These are phyloP conservation scores for Ursus arctos DNA, from an alignment of 2,113 vertebrate species.

Conservation along the genomic window DNA sequence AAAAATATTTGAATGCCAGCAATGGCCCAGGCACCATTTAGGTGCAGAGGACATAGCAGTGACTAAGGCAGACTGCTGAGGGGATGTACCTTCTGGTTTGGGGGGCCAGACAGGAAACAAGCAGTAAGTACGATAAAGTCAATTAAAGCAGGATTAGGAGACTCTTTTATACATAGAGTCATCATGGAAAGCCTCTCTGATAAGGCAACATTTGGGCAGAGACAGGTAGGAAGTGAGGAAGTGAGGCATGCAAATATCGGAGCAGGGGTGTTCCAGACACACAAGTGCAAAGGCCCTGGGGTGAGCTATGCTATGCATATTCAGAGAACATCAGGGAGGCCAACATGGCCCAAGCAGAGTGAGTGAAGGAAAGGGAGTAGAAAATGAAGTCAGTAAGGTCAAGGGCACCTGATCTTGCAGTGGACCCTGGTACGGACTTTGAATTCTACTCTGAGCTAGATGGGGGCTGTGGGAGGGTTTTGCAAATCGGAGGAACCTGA, in stretches of 20 bases:
- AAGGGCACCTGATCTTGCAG: fast-evolving
- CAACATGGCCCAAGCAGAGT: neutral
- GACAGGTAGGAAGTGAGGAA: no score
- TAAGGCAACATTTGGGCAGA: neutral
- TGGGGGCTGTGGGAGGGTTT: neutral
- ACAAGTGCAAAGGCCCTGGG: neutral
- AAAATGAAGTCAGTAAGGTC: neutral
- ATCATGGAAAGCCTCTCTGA: neutral
- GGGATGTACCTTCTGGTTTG: neutral
- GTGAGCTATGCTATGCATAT: neutral
- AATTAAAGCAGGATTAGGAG: neutral
- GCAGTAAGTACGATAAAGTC: no score
- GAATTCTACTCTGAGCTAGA: neutral
- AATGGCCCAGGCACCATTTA: no score
- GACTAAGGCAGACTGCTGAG: neutral
- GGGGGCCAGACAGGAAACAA: neutral
- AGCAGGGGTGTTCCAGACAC: neutral
- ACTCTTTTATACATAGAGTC: neutral
- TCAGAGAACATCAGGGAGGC: neutral
- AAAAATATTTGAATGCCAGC: neutral
- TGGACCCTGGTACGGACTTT: no score
- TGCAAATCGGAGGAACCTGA: no score
- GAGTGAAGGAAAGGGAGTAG: neutral
- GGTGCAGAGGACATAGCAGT: neutral
- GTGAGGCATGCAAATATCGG: neutral